A percentile compares a stretch with the other conserved stretches of the same genome.
Conservation (phyloP, 2,797 vertebrate species). For the Manis pentadactyla region DNA sequence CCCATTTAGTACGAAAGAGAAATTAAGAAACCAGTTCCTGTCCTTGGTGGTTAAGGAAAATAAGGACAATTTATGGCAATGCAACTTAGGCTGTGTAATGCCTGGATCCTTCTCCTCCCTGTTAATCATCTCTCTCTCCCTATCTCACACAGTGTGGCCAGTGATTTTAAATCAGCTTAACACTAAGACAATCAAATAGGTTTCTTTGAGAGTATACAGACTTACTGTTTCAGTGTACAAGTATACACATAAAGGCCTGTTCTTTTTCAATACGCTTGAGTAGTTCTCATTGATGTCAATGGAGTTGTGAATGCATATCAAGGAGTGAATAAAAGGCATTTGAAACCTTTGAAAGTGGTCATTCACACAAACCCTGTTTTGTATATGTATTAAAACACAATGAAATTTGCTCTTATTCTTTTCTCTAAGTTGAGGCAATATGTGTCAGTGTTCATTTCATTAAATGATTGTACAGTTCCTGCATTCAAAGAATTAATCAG, state of each 20-base stretch:
- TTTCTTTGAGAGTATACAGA: constrained; percentile 34
- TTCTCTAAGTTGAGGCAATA: constrained; percentile 38
- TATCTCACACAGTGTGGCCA: neutral
- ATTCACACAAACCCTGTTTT: neutral
- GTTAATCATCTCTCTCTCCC: neutral
- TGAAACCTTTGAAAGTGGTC: constrained; percentile 6
- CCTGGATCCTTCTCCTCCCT: neutral
- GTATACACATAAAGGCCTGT: constrained; percentile 1
- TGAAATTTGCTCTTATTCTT: constrained; percentile 41
- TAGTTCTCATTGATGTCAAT: constrained; percentile 7
- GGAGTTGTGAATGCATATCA: neutral
- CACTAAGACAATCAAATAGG: neutral
- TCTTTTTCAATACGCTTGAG: constrained; percentile 30
- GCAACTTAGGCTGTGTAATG: neutral
- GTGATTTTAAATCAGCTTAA: constrained; percentile 8
- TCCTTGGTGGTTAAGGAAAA: neutral
- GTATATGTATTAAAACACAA: neutral
- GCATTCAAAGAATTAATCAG: constrained; percentile 69
- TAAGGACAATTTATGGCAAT: neutral
- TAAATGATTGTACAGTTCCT: constrained; percentile 71
- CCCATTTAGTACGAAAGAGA: neutral
- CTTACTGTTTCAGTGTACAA: constrained; percentile 10
- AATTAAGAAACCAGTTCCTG: constrained; percentile 8
- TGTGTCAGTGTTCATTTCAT: constrained; percentile 46
- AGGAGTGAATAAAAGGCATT: neutral